phyloP scores from a whole-genome alignment of 2,888 invertebrate species.

The Amphipyra tragopoginis region DNA sequence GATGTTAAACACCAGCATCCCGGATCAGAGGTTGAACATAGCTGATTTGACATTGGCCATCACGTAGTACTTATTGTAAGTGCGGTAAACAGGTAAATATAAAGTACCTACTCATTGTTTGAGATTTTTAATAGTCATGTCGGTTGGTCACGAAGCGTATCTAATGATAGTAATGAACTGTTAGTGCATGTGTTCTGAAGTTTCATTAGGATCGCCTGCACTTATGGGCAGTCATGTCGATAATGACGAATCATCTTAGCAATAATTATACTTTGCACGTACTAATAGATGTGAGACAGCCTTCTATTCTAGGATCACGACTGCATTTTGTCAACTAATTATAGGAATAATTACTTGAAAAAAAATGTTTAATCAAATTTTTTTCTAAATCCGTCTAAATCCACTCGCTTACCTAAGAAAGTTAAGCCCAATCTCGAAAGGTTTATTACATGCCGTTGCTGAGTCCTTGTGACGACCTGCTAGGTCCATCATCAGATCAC shows the following conservation, averaged over 20 bases:
- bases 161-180: constrained; percentile 19
- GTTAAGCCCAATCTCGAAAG: no score
- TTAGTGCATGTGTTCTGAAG: constrained; percentile 14
- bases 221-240: constrained; percentile 22
- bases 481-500: no score
- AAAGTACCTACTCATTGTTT: constrained; percentile 32
- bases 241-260: not conserved
- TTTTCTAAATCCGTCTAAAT: no score
- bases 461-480: no score
- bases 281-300: no score
- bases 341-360: no score
- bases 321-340: no score
- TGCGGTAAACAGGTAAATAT: constrained; percentile 51
- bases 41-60: constrained; percentile 53
- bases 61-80: constrained; percentile 34
- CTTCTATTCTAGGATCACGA: no score
- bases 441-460: no score
- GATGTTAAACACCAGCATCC: constrained; percentile 55
- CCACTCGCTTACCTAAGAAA: no score
- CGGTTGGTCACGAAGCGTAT: constrained; percentile 38
- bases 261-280: no score
- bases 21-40: constrained; percentile 65
- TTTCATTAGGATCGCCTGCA: constrained; percentile 42
- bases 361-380: no score
- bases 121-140: constrained; percentile 50